Percentiles rank a stretch among this genome's conserved stretches.
Evolutionary conservation across 2,113 vertebrate genomes (phyloP).

Genomic region (Numenius arquata): DNA sequence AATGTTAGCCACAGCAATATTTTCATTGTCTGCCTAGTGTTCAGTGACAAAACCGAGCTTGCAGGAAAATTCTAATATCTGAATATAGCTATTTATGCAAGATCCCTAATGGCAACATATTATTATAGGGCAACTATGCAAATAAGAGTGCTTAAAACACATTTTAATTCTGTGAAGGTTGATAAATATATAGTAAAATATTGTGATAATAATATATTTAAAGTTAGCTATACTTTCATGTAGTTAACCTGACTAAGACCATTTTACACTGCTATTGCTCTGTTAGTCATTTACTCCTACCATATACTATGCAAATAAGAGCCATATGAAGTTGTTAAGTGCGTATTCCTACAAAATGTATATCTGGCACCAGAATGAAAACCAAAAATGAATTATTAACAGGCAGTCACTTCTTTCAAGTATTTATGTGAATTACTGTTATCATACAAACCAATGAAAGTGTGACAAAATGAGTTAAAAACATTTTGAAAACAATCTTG

Average conservation of each 20-base stretch:
- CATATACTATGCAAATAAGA: neutral
- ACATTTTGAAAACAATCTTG: neutral
- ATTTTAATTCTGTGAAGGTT: slow-evolving; percentile 2
- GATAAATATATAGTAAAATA: neutral
- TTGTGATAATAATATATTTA: neutral
- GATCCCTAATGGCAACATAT: neutral
- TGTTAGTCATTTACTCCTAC: neutral
- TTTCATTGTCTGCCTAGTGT: slow-evolving; percentile 1
- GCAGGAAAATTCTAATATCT: neutral
- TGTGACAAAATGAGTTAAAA: neutral
- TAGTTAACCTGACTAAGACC: neutral
- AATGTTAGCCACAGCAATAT: slow-evolving; percentile 34
- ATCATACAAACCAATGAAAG: neutral
- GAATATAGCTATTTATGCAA: slow-evolving; percentile 6
- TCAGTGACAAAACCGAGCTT: neutral
- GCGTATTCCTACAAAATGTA: neutral
- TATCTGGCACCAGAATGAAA: neutral
- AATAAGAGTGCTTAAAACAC: neutral
- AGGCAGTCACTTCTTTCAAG: neutral
- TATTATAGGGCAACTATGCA: neutral
- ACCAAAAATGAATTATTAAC: neutral
- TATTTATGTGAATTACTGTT: neutral
- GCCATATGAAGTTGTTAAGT: neutral
- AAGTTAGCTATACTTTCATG: neutral
- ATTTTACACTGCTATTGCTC: neutral